Evolutionary conservation across 2,113 vertebrate genomes (phyloP).

Genomic region (Corapipo altera): DNA sequence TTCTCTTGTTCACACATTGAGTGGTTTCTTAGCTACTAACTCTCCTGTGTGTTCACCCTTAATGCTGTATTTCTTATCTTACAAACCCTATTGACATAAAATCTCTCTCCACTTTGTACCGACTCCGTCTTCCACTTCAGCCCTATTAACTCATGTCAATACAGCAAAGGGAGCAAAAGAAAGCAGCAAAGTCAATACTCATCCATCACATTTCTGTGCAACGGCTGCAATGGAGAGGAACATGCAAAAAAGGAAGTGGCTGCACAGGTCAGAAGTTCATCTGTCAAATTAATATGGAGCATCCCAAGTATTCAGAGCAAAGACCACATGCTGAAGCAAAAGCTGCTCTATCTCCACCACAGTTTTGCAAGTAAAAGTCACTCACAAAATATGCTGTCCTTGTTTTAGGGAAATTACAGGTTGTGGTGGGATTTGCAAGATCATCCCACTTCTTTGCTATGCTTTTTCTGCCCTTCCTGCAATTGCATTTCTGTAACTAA

Average conservation of each 20-base stretch:
- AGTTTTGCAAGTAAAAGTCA: background rate
- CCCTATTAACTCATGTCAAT: constrained; percentile 63
- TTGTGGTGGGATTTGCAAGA: background rate
- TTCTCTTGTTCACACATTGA: background rate
- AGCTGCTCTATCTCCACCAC: background rate
- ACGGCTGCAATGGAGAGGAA: background rate
- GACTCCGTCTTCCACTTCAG: constrained; percentile 42
- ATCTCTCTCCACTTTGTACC: constrained; percentile 49
- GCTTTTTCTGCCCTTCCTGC: background rate
- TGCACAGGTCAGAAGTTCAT: background rate
- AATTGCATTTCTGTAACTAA: background rate
- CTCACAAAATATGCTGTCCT: background rate
- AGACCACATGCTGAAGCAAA: background rate
- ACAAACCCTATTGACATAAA: constrained; percentile 54
- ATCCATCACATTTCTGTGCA: background rate
- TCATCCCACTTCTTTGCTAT: background rate
- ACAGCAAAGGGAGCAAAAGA: constrained; percentile 46
- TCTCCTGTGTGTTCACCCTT: background rate
- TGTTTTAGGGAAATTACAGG: background rate
- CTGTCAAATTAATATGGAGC: background rate
- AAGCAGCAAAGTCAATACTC: constrained; percentile 21
- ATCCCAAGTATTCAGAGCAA: background rate
- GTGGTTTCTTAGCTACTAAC: background rate
- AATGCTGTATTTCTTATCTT: constrained; percentile 50
- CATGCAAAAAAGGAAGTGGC: background rate